Conservation (phyloP, 2,113 vertebrate genomes). For the Sterna hirundo region DNA sequence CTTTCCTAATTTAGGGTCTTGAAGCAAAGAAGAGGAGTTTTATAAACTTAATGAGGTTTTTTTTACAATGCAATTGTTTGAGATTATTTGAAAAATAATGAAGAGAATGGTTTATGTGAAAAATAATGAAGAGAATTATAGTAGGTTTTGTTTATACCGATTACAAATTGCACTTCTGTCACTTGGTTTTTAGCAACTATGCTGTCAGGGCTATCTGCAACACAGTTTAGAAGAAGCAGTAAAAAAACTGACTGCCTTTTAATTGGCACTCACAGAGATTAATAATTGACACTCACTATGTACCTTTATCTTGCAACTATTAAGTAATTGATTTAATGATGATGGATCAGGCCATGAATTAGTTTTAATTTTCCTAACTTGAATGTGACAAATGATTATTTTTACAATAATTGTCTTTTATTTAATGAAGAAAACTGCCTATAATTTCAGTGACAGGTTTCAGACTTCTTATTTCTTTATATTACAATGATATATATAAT, state of each 20-base stretch:
- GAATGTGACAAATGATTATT: background rate
- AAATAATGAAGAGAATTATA: slow-evolving; percentile 2
- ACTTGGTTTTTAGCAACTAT: slow-evolving; percentile 25
- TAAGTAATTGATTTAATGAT: slow-evolving; percentile 13
- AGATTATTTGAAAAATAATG: slow-evolving; percentile 2
- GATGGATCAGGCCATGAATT: background rate
- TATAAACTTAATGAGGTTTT: slow-evolving; percentile 23
- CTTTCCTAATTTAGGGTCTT: slow-evolving; percentile 11
- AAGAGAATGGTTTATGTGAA: slow-evolving; percentile 14
- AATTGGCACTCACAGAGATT: background rate
- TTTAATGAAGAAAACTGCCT: slow-evolving; percentile 25
- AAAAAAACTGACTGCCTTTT: slow-evolving; percentile 9
- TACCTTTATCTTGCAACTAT: background rate
- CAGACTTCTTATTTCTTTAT: background rate
- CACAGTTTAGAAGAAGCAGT: background rate
- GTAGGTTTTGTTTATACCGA: slow-evolving; percentile 14
- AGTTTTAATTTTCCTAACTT: background rate
- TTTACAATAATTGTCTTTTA: background rate
- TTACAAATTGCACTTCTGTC: background rate
- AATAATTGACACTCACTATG: background rate
- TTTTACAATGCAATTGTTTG: background rate
- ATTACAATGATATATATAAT: background rate
- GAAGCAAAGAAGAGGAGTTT: slow-evolving; percentile 13
- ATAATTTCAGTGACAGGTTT: slow-evolving; percentile 2
- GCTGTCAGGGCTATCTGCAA: background rate